These are phyloP conservation scores for Centropyge bicolor DNA, from an alignment of 2,797 vertebrate species.

Conservation along the genomic window DNA sequence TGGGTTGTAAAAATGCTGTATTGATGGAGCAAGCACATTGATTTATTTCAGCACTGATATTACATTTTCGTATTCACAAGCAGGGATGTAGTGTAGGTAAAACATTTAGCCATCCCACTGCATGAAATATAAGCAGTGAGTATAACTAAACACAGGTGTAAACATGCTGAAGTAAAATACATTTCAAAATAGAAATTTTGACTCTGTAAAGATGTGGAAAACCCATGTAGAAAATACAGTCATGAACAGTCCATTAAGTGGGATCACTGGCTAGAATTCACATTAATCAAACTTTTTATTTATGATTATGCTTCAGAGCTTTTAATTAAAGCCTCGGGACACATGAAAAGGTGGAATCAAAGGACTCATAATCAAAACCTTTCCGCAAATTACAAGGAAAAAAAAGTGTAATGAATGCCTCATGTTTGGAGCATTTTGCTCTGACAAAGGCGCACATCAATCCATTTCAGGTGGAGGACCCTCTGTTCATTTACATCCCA, in stretches of 20 bases:
- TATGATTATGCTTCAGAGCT: background rate
- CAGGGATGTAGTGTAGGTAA: background rate
- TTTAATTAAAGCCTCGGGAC: background rate
- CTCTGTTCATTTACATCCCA: conserved; percentile 29
- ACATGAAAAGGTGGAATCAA: background rate
- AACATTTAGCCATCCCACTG: background rate
- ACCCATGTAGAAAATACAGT: background rate
- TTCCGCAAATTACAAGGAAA: background rate
- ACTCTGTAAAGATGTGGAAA: background rate
- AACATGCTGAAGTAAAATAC: background rate
- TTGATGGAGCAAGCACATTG: background rate
- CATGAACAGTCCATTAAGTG: background rate
- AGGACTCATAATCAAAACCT: conserved; percentile 17
- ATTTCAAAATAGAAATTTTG: background rate
- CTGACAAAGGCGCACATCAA: conserved; percentile 4
- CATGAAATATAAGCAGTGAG: background rate
- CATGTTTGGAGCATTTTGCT: conserved; percentile 4
- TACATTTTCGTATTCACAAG: background rate
- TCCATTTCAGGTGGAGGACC: conserved; percentile 10
- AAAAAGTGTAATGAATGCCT: background rate
- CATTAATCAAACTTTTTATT: background rate
- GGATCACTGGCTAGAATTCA: background rate
- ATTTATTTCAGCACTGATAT: conserved; percentile 7
- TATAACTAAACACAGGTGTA: background rate
- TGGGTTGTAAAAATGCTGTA: conserved; percentile 1